Base-by-base conservation (phyloP, 2,888 invertebrate species). In the Netelia melanura region DNA sequence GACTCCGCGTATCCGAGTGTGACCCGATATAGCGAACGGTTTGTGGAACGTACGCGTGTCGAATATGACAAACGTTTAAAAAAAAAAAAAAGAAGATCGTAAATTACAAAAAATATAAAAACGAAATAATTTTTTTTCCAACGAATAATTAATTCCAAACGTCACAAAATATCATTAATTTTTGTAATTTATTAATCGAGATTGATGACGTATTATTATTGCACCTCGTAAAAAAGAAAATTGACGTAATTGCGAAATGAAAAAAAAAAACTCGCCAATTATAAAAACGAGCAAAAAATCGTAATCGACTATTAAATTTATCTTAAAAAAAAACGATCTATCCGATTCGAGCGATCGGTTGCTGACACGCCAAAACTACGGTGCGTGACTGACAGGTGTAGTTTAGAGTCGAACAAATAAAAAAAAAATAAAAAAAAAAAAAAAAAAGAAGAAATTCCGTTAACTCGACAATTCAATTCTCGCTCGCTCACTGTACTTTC, bases 41-140 rank as follows among this genome's bases (percentile, higher is more conserved):
- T 86, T 87, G 82, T 87, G 62, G 87, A 83, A 70, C 87, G 72
- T 44, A 84, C 82, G 84, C 78, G 77, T n/a, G 43, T 71, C 80
- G 87, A 84, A 87, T 86, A 79, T 81, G 44, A 62, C 84, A 76
- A 78, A 52, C 71, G 70, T 76, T 76, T 77, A 76, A 81, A 74
- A 81, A 74, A 61, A 81, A 74, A 61, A 14, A 67, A 75, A 38
- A 38, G 6, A 65, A 65, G 44, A 43, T 48, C 48, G 17, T 78
- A 77, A 85, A 81, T 76, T 78, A 74, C 44, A 52, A 65, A 38
- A 25, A 25, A 25, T 48, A 21, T 11, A 52, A 30, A 62, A n/a
- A 52, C 38, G 10, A 72, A 14, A 8, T 6, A 14, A n/a, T n/a
- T 68, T 48, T 68, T 54, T 48, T 52, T n/a, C 3, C 6, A 61